Evolutionary conservation across 1,140 invertebrate species (phyloP).

Genomic region (Lepidurus packardi): DNA sequence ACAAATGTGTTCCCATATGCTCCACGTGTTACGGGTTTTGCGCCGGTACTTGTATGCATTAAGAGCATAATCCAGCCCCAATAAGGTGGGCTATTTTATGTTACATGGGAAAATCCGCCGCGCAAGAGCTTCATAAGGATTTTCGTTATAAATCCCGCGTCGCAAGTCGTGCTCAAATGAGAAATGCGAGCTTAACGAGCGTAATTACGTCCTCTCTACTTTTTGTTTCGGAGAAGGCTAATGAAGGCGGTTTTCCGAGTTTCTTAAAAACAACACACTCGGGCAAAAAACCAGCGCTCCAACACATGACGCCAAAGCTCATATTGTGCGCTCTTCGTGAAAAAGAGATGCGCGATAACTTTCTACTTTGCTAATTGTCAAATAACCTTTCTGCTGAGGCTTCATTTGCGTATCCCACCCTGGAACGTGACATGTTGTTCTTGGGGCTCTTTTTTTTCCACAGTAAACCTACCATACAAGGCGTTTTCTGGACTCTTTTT

Average conservation of each 20-base stretch:
- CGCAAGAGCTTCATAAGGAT: neutral
- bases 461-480: neutral
- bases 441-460: neutral
- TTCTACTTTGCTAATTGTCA: slow-evolving; percentile 19
- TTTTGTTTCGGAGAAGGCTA: neutral
- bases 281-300: neutral
- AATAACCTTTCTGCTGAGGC: neutral
- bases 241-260: neutral
- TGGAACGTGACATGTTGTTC: neutral
- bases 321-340: neutral
- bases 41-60: too few species aligned
- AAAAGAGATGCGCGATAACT: neutral
- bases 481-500: neutral
- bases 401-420: slow-evolving; percentile 14
- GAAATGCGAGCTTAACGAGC: slow-evolving; percentile 10
- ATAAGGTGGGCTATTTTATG: neutral
- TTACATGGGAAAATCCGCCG: neutral
- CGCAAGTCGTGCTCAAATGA: neutral
- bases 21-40: too few species aligned
- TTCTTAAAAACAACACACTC: neutral
- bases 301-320: neutral
- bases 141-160: neutral
- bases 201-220: neutral
- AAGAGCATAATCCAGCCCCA: too few species aligned
- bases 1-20: too few species aligned